phyloP scores from a whole-genome alignment of 2,888 invertebrate species.

The Heliconius aoede region DNA sequence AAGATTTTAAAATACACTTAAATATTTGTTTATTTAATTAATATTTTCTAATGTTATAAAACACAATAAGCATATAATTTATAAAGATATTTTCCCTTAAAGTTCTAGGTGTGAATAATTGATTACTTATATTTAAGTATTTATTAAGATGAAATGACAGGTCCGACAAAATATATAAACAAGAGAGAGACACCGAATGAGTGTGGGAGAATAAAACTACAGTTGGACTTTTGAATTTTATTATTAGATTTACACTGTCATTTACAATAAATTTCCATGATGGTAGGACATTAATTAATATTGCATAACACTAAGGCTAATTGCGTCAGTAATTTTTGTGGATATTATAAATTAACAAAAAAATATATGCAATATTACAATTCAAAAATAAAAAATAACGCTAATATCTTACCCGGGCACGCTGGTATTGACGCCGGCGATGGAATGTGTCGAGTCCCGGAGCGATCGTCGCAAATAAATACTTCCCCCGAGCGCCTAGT shows the following conservation, averaged over 20 bases:
- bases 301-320: conserved; percentile 84
- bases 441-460: conserved; percentile 70
- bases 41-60: conserved; percentile 22
- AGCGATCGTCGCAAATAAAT: conserved; percentile 62
- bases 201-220: conserved; percentile 63
- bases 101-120: conserved; percentile 18
- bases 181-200: background rate
- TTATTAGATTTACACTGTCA: conserved; percentile 85
- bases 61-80: conserved; percentile 25
- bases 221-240: conserved; percentile 82
- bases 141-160: conserved; percentile 1
- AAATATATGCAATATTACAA: conserved; percentile 83
- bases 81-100: conserved; percentile 20
- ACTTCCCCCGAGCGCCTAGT: conserved; percentile 71
- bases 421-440: conserved; percentile 65
- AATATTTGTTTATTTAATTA: conserved; percentile 20
- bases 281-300: conserved; percentile 83
- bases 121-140: conserved; percentile 14
- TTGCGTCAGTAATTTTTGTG: conserved; percentile 82
- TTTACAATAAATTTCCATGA: conserved; percentile 84
- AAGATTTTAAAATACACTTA: conserved; percentile 24
- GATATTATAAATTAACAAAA: conserved; percentile 83
- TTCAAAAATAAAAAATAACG: conserved; percentile 80
- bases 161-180: background rate
- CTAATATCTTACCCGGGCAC: conserved; percentile 83